Base-by-base conservation (phyloP, 2,113 vertebrate genomes). In the Aptenodytes patagonicus region DNA sequence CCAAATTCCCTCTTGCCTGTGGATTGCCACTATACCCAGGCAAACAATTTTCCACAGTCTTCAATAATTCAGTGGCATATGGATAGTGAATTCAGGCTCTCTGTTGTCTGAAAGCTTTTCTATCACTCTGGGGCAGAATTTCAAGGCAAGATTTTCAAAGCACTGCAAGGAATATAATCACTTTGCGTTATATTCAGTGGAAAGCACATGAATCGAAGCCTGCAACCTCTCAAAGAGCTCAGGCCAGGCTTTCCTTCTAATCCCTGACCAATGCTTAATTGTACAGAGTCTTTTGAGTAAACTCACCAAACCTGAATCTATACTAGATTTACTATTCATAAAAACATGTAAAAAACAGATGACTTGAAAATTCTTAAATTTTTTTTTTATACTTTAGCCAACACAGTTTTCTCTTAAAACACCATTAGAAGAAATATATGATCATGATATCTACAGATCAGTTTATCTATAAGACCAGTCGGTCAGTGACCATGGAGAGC, bases 141-240 rank as follows among this genome's bases (percentile, higher is more conserved):
- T 95, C 69, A 94, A 83, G 88, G 47, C 72, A 81, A 89, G 57
- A 75, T 89, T 95, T 95, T 89, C 65, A 66, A 89, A 79, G 60
- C 36, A 21, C n/a, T 40, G 26, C 40, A 84, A 87, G 49, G 55
- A 90, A 75, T 79, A 40, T 29, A 60, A 88, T 78, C 20, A 81
- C 64, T 77, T 40, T 3, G 12, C 0, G 0, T 54, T 66, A 42
- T 83, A 93, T 95, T 69, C 61, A 80, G 34, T 76, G 61, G 72
- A 80, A 81, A 61, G 24, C 55, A 70, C 29, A 29, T 18, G 68
- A 78, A 72, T 38, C 55, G 91, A 93, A 77, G 47, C 42, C 28
- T 87, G 44, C 29, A 66, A 52, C 4, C 13, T 17, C 40, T 82
- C 73, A 65, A 87, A 87, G 32, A 66, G 22, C 46, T 89, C 57